Conservation (phyloP, 2,113 vertebrate genomes). For the Hypanus sabinus region DNA sequence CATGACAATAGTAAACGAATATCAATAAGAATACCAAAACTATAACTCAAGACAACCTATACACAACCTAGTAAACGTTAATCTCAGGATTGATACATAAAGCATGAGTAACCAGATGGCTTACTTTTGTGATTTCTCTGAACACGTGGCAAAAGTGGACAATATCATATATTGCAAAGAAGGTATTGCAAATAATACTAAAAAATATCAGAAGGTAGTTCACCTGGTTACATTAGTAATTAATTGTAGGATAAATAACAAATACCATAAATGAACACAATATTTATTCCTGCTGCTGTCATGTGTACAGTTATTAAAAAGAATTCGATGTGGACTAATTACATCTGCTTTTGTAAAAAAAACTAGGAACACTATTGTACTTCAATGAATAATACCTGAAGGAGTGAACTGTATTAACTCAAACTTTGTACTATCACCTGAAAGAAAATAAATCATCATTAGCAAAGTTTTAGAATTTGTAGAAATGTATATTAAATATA, state of each 20-base stretch:
- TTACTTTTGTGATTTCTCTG: background rate
- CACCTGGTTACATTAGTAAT: background rate
- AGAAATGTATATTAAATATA: background rate
- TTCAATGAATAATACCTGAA: conserved; percentile 54
- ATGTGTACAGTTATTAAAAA: background rate
- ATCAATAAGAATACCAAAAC: background rate
- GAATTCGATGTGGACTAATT: background rate
- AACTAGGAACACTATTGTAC: background rate
- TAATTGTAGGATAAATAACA: background rate
- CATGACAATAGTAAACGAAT: too few relatives aligned
- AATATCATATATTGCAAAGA: background rate
- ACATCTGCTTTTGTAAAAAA: background rate
- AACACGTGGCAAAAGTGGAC: background rate
- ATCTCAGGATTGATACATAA: background rate
- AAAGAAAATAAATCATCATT: conserved; percentile 39
- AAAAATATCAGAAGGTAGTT: background rate
- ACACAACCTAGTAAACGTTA: background rate
- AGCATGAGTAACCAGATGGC: background rate
- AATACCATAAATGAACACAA: background rate
- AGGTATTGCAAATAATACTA: background rate
- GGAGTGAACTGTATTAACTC: conserved; percentile 62
- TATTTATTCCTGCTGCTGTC: background rate
- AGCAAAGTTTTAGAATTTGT: background rate
- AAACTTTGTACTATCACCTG: conserved; percentile 59
- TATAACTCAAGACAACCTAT: background rate